These are phyloP conservation scores for Caloenas nicobarica DNA, from an alignment of 2,113 vertebrate genomes.

Conservation along the genomic window DNA sequence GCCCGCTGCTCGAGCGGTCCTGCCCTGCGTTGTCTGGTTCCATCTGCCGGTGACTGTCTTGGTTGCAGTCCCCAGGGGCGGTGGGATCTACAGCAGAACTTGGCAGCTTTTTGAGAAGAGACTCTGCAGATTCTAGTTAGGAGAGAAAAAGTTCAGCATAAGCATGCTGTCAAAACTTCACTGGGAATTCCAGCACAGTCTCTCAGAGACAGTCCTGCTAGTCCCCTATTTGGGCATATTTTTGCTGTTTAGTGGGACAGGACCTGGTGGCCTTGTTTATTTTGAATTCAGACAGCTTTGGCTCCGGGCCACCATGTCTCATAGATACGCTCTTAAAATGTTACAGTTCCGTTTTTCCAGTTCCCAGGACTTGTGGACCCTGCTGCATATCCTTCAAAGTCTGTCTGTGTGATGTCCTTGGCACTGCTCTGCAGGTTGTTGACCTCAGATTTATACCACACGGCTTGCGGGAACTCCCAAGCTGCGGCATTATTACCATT, in stretches of 20 bases:
- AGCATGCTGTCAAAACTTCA: not conserved
- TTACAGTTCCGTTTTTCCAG: slow-evolving; percentile 1
- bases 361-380: slow-evolving; percentile 54
- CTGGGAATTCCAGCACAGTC: not conserved
- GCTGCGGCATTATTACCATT: not conserved
- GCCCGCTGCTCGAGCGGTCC: not conserved
- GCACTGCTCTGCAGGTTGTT: not conserved
- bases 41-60: fast-evolving
- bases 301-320: not conserved
- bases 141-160: not conserved
- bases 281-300: slow-evolving; percentile 42
- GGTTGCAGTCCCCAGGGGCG: not conserved
- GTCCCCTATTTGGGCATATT: not conserved
- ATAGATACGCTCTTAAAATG: not conserved
- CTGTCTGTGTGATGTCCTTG: not conserved
- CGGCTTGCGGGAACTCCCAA: slow-evolving; percentile 19
- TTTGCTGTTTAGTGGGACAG: not conserved
- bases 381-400: not conserved
- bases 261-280: not conserved
- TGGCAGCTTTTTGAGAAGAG: not conserved
- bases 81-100: not conserved
- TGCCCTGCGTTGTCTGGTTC: not conserved
- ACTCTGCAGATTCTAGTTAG: not conserved
- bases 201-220: not conserved
- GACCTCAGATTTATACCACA: not conserved